Conservation (phyloP, 2,113 vertebrate species). For the Rattus norvegicus region GRCr8 NC_086022.1:37801001-37801500, state of each 20-base stretch:
- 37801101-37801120: not conserved
- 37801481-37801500: too few species aligned
- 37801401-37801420: not conserved
- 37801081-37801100: not conserved
- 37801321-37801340: not conserved
- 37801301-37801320: not conserved
- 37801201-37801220: not conserved
- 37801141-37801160: not conserved
- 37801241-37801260: not conserved
- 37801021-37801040: not conserved
- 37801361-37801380: not conserved
- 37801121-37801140: not conserved
- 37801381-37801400: not conserved
- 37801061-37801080: constrained; percentile 33
- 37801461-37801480: not conserved
- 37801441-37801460: not conserved
- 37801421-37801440: not conserved
- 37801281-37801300: not conserved
- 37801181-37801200: not conserved
- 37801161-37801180: not conserved
- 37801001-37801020: constrained; percentile 16
- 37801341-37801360: not conserved
- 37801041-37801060: not conserved
- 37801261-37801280: not conserved
- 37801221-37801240: too few species aligned